These are phyloP conservation scores for Malacosoma neustria DNA, from an alignment of 2,888 invertebrate genomes.

Conservation along the genomic window DNA sequence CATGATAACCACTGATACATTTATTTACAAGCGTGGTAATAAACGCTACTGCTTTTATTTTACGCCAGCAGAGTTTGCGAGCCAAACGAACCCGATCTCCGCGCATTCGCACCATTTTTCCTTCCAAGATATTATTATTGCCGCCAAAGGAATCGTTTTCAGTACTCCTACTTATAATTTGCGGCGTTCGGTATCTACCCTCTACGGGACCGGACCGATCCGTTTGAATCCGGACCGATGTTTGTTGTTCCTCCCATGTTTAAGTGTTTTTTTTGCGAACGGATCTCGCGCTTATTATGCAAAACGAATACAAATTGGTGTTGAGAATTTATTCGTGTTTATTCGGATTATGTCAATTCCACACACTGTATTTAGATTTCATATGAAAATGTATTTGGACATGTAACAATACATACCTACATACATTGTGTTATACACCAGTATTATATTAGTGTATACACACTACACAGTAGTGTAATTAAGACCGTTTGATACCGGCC, in stretches of 20 bases:
- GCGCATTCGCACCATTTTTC: slow-evolving; percentile 51
- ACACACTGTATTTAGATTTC: no score
- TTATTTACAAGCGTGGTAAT: no score
- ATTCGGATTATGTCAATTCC: not conserved
- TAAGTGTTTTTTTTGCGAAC: slow-evolving; percentile 33
- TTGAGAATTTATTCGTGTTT: not conserved
- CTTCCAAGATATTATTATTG: slow-evolving; percentile 58
- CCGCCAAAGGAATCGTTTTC: slow-evolving; percentile 60
- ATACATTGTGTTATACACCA: no score
- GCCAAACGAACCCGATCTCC: slow-evolving; percentile 16
- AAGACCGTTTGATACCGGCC: no score
- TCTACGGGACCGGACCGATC: slow-evolving; percentile 29
- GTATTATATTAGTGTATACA: no score
- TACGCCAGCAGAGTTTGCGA: slow-evolving; percentile 6
- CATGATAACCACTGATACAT: no score
- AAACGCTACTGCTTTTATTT: not conserved
- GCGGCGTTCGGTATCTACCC: slow-evolving; percentile 44
- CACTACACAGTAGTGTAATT: no score
- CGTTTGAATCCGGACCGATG: slow-evolving; percentile 32
- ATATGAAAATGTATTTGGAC: no score
- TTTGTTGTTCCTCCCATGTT: slow-evolving; percentile 29
- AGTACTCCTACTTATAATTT: slow-evolving; percentile 56
- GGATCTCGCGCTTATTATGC: not conserved
- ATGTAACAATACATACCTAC: no score
- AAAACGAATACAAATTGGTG: not conserved